Evolutionary conservation across 1,140 invertebrate species (phyloP).

Genomic region (Anastatus disparis): DNA sequence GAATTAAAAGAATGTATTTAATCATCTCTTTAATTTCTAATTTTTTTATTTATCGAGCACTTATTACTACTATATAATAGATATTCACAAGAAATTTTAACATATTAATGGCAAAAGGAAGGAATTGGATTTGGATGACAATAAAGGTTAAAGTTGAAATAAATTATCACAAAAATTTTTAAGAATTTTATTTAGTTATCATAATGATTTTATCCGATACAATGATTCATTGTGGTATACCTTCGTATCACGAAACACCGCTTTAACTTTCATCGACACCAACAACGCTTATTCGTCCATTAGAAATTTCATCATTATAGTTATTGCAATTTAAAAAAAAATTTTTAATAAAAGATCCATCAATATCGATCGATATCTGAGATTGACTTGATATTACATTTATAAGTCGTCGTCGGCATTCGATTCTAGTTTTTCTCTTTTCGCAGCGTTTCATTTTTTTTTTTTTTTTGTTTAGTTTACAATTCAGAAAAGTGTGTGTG

Average conservation of each 20-base stretch:
- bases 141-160: background rate
- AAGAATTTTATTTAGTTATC: conserved; percentile 67
- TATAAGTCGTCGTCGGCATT: conserved; percentile 4
- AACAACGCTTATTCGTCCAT: conserved; percentile 35
- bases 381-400: conserved; percentile 37
- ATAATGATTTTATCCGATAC: conserved; percentile 66
- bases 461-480: conserved; percentile 27
- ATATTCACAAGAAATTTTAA: too few species aligned
- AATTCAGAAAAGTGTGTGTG: too few species aligned
- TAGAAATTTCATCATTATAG: background rate
- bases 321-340: conserved; percentile 23
- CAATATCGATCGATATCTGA: conserved; percentile 31
- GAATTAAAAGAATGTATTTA: too few species aligned
- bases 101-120: too few species aligned
- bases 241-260: conserved; percentile 56
- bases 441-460: conserved; percentile 12
- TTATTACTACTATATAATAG: too few species aligned
- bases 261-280: conserved; percentile 49
- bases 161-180: conserved; percentile 49
- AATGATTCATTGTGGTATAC: conserved; percentile 66
- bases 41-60: too few species aligned
- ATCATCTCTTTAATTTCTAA: too few species aligned
- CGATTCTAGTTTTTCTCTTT: conserved; percentile 31
- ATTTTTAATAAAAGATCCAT: conserved; percentile 36
- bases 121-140: background rate